Evolutionary conservation across 2,797 vertebrate genomes (phyloP), one percentile per base, ranked within the genome.

Genomic region (Dendrocincla tyrannina): DNA sequence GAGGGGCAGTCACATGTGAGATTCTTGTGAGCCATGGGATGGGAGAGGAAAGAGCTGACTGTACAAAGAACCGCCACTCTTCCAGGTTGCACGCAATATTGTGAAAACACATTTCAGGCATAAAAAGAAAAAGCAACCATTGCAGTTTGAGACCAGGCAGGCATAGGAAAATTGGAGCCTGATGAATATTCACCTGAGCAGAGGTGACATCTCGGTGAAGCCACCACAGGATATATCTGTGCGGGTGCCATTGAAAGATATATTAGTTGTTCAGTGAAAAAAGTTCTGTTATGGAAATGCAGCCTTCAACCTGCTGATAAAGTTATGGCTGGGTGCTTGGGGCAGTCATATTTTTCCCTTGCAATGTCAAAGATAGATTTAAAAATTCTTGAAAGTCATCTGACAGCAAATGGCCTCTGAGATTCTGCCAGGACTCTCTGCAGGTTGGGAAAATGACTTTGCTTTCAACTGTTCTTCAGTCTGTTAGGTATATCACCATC

Each of bases 131-230:
- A 75, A 83, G 22, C 42, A 64, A 11, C 33, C 1, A 0, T 9
- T 86, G 47, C 11, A 7, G 14, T 81, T 69, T 75, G 82, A 69
- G 76, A 53, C 15, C 2, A 13, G 69, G 32, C 35, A 72, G 62
- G n/a, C 22, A 14, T 5, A 63, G 35, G 35, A 62, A 89, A 86
- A 56, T 41, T 33, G 17, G 22, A 84, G 9, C 37, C 39, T 95
- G 80, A 79, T 67, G 76, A 88, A 81, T 63, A 91, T 84, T 91
- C 87, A 90, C 83, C 66, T 90, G 66, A 91, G 33, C 37, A 83
- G 28, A 64, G 58, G 55, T 22, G 47, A 85, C 7, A 5, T 47
- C 73, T 83, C 0, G 0, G 33, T 20, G n/a, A 93, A 91, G 55
- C 22, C 53, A 77, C 55, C 5, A 1, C 58, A 58, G 46, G 69